A percentile compares a stretch with the other conserved stretches of the same genome.
These are phyloP conservation scores for Melanostigma gelatinosum DNA, from an alignment of 2,113 vertebrate genomes.

Conservation along the genomic window DNA sequence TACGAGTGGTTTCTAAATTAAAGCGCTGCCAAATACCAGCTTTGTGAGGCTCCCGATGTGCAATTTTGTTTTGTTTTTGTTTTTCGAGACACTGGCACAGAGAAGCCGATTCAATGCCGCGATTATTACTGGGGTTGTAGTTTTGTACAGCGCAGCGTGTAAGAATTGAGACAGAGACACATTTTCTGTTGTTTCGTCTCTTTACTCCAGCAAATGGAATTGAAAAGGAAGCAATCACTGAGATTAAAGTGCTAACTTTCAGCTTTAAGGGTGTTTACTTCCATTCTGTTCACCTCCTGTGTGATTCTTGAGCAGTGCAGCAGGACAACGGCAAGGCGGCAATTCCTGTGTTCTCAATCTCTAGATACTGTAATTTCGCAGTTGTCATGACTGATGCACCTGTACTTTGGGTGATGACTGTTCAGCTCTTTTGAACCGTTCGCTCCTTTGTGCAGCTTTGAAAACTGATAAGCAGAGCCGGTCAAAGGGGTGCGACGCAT, in stretches of 20 bases:
- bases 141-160: constrained; percentile 24
- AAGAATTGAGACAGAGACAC: constrained; percentile 24
- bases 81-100: constrained; percentile 40
- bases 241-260: constrained; percentile 34
- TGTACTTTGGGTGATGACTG: constrained; percentile 17
- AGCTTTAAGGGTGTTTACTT: constrained; percentile 15
- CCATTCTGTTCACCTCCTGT: background rate
- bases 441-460: constrained; percentile 6
- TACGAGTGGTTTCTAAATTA: constrained; percentile 50
- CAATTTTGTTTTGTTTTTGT: constrained; percentile 42
- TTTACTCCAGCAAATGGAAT: constrained; percentile 14
- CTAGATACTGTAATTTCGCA: constrained; percentile 7
- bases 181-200: constrained; percentile 22
- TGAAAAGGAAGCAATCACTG: constrained; percentile 37
- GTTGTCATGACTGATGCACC: constrained; percentile 10
- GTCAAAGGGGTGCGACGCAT: background rate
- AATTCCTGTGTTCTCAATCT: background rate
- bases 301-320: background rate
- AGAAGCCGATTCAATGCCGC: constrained; percentile 28
- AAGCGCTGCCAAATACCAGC: constrained; percentile 39
- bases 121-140: constrained; percentile 40
- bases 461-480: constrained; percentile 21
- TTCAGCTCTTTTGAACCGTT: constrained; percentile 3
- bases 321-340: background rate
- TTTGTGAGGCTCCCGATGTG: constrained; percentile 40